Evolutionary conservation across 2,888 invertebrate genomes (phyloP).

Genomic region (Hipparchia semele): DNA sequence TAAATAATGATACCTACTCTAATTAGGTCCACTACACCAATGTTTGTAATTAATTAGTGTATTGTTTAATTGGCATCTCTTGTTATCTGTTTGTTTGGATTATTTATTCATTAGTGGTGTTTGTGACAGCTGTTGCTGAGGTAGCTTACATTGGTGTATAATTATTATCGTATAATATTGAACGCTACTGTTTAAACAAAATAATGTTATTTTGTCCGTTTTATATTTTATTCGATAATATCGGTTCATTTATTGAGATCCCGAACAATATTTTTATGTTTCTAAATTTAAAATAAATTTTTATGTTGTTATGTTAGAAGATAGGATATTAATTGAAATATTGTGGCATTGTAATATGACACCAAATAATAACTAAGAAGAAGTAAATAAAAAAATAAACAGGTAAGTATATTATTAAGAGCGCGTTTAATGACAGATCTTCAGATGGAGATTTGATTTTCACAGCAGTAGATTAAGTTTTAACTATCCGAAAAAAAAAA

Average conservation of each 20-base stretch:
- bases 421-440: too few species aligned
- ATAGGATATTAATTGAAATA: too few species aligned
- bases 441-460: too few species aligned
- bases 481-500: too few species aligned
- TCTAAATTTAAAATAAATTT: too few species aligned
- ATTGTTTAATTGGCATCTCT: constrained; percentile 84
- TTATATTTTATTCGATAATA: constrained; percentile 2
- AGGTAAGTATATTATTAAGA: too few species aligned
- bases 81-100: constrained; percentile 82
- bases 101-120: constrained; percentile 82
- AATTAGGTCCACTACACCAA: constrained; percentile 83
- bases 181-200: constrained; percentile 6
- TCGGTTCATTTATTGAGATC: neutral
- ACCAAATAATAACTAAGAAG: too few species aligned
- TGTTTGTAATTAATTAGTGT: constrained; percentile 84
- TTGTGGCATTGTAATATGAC: too few species aligned
- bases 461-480: too few species aligned
- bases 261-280: too few species aligned
- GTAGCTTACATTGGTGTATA: constrained; percentile 53
- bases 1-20: constrained; percentile 62
- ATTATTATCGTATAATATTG: constrained; percentile 36
- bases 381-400: too few species aligned
- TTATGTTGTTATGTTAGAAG: too few species aligned
- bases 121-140: constrained; percentile 73
- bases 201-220: neutral